Evolutionary conservation across 1,140 invertebrate species (phyloP).

Genomic region (Drosophila albomicans): DNA sequence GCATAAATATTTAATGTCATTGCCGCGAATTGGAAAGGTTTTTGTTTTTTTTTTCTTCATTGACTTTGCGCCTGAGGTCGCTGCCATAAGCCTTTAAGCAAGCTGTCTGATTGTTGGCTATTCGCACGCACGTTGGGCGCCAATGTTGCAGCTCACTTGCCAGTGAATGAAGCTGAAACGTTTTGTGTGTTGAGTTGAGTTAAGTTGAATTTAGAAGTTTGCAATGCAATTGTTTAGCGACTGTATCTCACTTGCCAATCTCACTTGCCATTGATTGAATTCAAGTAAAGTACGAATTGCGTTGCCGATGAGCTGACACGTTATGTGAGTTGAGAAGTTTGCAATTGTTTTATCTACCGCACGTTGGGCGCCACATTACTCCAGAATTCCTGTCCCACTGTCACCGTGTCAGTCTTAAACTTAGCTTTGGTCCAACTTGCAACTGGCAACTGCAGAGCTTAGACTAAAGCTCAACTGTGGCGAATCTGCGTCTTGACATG

Average conservation of each 20-base stretch:
- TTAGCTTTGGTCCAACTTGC: no score
- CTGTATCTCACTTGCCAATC: no score
- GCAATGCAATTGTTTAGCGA: no score
- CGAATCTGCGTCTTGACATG: no score
- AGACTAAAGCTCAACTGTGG: no score
- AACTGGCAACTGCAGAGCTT: no score
- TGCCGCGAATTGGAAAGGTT: conserved; percentile 56
- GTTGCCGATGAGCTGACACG: no score
- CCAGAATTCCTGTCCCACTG: not conserved
- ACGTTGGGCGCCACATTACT: not conserved
- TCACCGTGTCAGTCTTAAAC: not conserved
- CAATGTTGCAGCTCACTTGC: not conserved
- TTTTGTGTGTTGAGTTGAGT: no score
- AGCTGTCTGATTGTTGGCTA: conserved; percentile 19
- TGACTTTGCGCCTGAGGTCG: conserved; percentile 43
- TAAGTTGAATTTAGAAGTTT: no score
- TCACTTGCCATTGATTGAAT: no score
- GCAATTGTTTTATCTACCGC: not conserved
- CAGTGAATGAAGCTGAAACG: not conserved
- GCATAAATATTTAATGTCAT: conserved; percentile 75
- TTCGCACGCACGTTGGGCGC: not conserved
- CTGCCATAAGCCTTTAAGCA: conserved; percentile 67
- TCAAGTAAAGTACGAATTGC: no score
- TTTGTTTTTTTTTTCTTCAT: conserved; percentile 44
- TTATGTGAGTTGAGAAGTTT: no score